These are phyloP conservation scores for Thamnaconus septentrionalis DNA, from an alignment of 2,113 vertebrate genomes.

Conservation along the genomic window DNA sequence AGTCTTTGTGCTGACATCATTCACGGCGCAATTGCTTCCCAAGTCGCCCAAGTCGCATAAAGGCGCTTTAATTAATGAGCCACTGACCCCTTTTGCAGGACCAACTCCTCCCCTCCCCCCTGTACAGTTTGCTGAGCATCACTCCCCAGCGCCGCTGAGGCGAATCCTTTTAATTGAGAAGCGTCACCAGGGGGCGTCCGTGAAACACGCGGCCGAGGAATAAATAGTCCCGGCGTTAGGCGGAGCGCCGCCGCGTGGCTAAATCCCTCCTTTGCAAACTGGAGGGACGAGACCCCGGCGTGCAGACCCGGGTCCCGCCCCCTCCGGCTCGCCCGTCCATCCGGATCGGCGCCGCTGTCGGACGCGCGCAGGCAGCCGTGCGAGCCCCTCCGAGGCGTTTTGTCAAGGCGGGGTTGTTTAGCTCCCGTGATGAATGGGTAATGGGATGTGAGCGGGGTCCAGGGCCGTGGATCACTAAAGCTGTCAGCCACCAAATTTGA, in stretches of 20 bases:
- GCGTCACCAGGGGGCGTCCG: constrained; percentile 63
- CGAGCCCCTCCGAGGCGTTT: constrained; percentile 24
- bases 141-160: constrained; percentile 43
- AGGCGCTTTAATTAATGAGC: constrained; percentile 72
- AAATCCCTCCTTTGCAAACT: constrained; percentile 43
- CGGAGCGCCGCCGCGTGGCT: constrained; percentile 35
- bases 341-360: constrained; percentile 10
- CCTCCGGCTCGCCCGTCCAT: constrained; percentile 1
- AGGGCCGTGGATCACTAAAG: constrained; percentile 50
- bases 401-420: constrained; percentile 31
- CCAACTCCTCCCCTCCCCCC: constrained; percentile 33
- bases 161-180: constrained; percentile 69
- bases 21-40: constrained; percentile 60
- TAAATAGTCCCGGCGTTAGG: constrained; percentile 52
- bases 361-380: constrained; percentile 14
- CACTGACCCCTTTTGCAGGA: constrained; percentile 48
- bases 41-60: constrained; percentile 70
- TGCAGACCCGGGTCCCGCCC: background rate
- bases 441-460: constrained; percentile 26
- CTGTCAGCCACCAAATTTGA: constrained; percentile 41
- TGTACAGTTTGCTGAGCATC: constrained; percentile 66
- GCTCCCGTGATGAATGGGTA: constrained; percentile 40
- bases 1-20: constrained; percentile 59
- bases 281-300: too few species aligned
- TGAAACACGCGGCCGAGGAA: constrained; percentile 54